These are phyloP conservation scores for Aldrovandia affinis DNA, from an alignment of 2,797 vertebrate species.

Conservation along the genomic window DNA sequence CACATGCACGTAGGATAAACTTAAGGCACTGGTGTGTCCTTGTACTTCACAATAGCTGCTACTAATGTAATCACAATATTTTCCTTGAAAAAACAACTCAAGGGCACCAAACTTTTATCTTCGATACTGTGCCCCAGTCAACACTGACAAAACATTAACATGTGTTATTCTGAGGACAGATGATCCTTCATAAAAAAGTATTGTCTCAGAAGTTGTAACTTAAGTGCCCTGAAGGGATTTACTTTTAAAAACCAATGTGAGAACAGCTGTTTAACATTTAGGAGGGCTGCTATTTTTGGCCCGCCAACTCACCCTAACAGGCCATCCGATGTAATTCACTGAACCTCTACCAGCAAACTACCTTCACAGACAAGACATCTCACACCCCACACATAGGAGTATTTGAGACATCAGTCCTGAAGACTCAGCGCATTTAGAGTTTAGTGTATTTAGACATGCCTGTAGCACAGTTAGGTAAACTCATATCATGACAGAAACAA, in stretches of 20 bases:
- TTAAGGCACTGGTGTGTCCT: background rate
- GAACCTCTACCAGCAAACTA: background rate
- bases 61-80: constrained; percentile 10
- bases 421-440: too few relatives aligned
- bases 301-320: constrained; percentile 51
- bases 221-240: constrained; percentile 56
- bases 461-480: background rate
- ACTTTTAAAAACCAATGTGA: constrained; percentile 59
- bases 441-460: constrained; percentile 15
- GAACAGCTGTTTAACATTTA: constrained; percentile 66
- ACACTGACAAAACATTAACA: constrained; percentile 39
- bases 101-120: constrained; percentile 44
- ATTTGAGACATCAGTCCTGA: background rate
- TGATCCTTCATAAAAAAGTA: constrained; percentile 10
- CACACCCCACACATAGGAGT: background rate
- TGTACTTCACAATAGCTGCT: background rate
- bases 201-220: constrained; percentile 54
- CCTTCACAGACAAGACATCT: constrained; percentile 13
- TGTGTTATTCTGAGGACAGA: constrained; percentile 33
- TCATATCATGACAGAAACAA: constrained; percentile 1
- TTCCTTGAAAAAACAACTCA: constrained; percentile 2
- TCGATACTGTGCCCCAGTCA: constrained; percentile 30
- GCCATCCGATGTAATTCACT: constrained; percentile 41
- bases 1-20: background rate
- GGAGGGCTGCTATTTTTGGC: constrained; percentile 51